Base-by-base conservation (phyloP, 2,888 invertebrate species). In the Melanostoma mellinum region DNA sequence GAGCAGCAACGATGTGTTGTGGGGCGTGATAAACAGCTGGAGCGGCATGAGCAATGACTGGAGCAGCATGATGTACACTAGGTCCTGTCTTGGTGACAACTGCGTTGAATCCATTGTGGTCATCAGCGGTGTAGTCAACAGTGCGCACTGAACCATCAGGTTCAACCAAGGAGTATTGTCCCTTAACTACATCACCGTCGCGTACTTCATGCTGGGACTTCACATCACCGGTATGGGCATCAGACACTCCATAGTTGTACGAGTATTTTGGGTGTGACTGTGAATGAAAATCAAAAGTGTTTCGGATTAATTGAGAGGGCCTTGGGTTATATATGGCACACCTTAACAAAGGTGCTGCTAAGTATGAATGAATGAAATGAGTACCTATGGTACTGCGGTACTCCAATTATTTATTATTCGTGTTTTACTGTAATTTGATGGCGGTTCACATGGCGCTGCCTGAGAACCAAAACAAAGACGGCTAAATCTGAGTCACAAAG, bases 91-190 rank as follows among this genome's bases (percentile, higher is more conserved):
- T 91, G 81, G 90, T 89, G 53, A 91, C 91, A 71, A 91, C 90
- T n/a, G 91, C 91, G 72, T 91, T 91, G 89, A 91, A 91, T 32
- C 91, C 91, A 60, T 90, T 91, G 87, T 91, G 90, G 56, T 91
- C 91, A 88, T 91, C 91, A 77, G 91, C 91, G 85, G 91, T 90
- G 85, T 91, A 91, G 86, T 91, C 91, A 60, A 91, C 91, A 80
- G 91, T 91, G 81, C 91, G 91, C 85, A 91, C 91, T 71, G 91
- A 91, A 88, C 91, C 91, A 76, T 91, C 91, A 78, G 91, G 91
- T 87, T 91, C 91, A 56, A 91, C 91, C 86, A 91, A 88, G 50
- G 91, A 91, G 88, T 91, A 91, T 82, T 91, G 91, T 86, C 91
- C 91, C 89, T 91, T 91, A 58, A 91, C 91, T 55, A 91, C 91